These are phyloP conservation scores for Crematogaster levior DNA, from an alignment of 2,888 invertebrate genomes.

Conservation along the genomic window DNA sequence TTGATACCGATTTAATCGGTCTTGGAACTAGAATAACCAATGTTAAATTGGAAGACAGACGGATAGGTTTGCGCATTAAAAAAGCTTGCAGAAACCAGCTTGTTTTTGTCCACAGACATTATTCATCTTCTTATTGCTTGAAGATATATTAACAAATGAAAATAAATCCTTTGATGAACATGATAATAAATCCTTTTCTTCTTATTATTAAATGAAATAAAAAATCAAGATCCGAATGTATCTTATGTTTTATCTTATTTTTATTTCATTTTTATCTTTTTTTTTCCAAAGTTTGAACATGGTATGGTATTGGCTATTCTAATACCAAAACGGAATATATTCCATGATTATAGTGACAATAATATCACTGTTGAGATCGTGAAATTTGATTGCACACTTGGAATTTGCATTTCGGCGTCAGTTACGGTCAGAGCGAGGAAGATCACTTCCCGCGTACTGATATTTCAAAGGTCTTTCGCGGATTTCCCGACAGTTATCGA, in stretches of 20 bases:
- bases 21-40: slow-evolving; percentile 35
- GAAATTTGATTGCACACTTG: slow-evolving; percentile 6
- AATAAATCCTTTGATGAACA: neutral
- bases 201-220: neutral
- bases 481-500: slow-evolving; percentile 1
- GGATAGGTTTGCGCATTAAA: neutral
- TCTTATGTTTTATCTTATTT: too few species aligned
- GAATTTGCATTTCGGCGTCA: slow-evolving; percentile 24
- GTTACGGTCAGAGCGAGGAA: slow-evolving; percentile 11
- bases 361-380: slow-evolving; percentile 5
- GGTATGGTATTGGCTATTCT: neutral
- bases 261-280: too few species aligned
- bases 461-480: neutral
- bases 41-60: slow-evolving; percentile 35
- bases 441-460: neutral
- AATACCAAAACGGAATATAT: slow-evolving; percentile 6
- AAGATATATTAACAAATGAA: neutral
- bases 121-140: neutral
- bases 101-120: neutral
- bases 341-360: slow-evolving; percentile 7
- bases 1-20: neutral
- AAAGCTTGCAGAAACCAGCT: neutral
- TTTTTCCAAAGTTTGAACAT: slow-evolving; percentile 6
- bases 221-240: neutral
- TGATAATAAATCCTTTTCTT: neutral